These are phyloP conservation scores for Perodicticus potto DNA, from an alignment of 2,797 vertebrate species.

Conservation along the genomic window DNA sequence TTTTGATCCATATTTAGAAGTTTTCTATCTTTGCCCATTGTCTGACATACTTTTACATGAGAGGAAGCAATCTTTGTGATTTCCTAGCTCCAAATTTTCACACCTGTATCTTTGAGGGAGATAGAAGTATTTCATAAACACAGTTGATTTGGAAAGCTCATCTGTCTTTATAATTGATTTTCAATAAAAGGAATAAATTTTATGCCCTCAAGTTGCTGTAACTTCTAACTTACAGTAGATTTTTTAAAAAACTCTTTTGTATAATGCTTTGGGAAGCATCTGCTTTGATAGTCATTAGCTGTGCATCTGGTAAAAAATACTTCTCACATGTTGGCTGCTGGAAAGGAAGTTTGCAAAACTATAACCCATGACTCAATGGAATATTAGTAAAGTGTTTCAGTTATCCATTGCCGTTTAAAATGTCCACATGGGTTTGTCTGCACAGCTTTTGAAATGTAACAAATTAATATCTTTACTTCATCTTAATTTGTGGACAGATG, in stretches of 20 bases:
- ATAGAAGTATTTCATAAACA: conserved; percentile 47
- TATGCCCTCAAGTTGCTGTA: conserved; percentile 51
- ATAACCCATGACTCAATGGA: conserved; percentile 71
- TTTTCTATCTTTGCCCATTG: conserved; percentile 50
- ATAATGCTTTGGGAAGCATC: conserved; percentile 72
- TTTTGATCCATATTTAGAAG: too few relatives aligned
- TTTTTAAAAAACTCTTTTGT: conserved; percentile 14
- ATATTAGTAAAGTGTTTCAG: conserved; percentile 81
- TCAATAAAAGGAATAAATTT: conserved; percentile 66
- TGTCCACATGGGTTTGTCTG: conserved; percentile 83
- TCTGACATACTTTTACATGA: conserved; percentile 52
- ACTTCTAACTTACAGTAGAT: conserved; percentile 52
- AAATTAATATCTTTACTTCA: conserved; percentile 91
- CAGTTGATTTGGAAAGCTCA: conserved; percentile 66
- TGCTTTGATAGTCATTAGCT: conserved; percentile 79
- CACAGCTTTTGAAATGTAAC: conserved; percentile 89
- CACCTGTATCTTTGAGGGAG: conserved; percentile 47
- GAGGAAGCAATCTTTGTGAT: conserved; percentile 41
- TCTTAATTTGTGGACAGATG: conserved; percentile 91
- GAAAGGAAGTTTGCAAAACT: conserved; percentile 82
- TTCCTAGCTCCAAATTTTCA: conserved; percentile 51
- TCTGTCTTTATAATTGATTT: conserved; percentile 51
- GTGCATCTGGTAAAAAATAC: conserved; percentile 80
- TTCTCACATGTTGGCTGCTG: conserved; percentile 62
- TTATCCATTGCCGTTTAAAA: conserved; percentile 84